These are phyloP conservation scores for Balaeniceps rex DNA, from an alignment of 2,113 vertebrate species.

Conservation along the genomic window DNA sequence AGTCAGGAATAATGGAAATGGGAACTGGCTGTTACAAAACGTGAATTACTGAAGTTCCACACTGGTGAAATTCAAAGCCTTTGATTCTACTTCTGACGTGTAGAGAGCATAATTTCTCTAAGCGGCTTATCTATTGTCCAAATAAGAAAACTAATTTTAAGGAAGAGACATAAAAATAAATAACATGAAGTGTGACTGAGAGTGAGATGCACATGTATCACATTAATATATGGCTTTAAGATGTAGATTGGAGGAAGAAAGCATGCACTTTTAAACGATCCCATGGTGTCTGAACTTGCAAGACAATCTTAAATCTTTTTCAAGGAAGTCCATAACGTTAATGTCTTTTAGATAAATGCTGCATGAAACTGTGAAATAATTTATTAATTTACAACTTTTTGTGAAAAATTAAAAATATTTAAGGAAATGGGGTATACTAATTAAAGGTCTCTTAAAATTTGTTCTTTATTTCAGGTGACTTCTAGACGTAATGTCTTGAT, in stretches of 20 bases:
- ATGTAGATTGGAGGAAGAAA: neutral
- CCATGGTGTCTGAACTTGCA: neutral
- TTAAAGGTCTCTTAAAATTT: neutral
- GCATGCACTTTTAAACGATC: neutral
- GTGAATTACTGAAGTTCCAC: conserved; percentile 48
- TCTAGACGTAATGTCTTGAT: neutral
- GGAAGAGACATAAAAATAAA: neutral
- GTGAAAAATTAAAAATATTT: neutral
- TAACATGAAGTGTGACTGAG: neutral
- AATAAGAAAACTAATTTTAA: neutral
- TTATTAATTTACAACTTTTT: neutral
- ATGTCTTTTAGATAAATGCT: neutral
- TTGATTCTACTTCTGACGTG: neutral
- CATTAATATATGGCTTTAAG: neutral
- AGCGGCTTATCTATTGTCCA: neutral
- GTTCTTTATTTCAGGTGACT: neutral
- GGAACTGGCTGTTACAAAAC: conserved; percentile 58
- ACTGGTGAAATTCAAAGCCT: conserved; percentile 9
- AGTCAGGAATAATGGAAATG: conserved; percentile 76
- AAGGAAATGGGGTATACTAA: neutral
- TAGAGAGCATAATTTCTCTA: neutral
- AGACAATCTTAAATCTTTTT: neutral
- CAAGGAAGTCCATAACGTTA: neutral
- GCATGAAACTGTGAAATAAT: neutral
- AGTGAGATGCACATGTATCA: neutral